Conservation (phyloP, 2,797 vertebrate genomes). For the Pipistrellus pygmaeus region DNA sequence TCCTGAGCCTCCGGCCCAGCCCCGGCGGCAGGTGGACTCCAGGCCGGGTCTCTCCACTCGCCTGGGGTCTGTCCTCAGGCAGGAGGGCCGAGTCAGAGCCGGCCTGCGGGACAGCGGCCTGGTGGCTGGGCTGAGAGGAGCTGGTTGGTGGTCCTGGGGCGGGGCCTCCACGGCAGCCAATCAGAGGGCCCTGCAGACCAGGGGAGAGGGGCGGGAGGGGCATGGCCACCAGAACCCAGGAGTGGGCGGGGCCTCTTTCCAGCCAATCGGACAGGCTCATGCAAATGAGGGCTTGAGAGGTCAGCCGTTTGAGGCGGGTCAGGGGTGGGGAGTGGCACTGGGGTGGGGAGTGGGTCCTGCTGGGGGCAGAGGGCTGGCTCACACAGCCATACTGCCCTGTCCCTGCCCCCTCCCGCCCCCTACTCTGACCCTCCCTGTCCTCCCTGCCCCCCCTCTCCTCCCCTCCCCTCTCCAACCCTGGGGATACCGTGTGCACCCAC, state of each 20-base stretch:
- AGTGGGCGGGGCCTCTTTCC: not conserved
- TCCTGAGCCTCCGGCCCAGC: too few relatives aligned
- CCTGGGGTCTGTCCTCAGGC: too few relatives aligned
- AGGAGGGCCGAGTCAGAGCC: too few relatives aligned
- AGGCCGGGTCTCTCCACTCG: not conserved
- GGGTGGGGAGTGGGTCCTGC: not conserved
- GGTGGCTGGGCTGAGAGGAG: too few relatives aligned
- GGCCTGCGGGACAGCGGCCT: not conserved
- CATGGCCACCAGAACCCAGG: not conserved
- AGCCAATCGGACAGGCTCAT: not conserved
- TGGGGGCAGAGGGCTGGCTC: not conserved
- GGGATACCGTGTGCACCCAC: too few relatives aligned
- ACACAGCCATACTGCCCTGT: rapidly evolving
- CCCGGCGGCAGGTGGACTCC: not conserved
- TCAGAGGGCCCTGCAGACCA: too few relatives aligned
- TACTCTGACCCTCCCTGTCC: too few relatives aligned
- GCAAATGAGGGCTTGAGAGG: not conserved
- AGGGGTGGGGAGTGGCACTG: rapidly evolving
- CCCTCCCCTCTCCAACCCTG: too few relatives aligned
- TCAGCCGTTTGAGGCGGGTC: not conserved
- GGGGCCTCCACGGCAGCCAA: too few relatives aligned
- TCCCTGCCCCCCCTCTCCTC: too few relatives aligned
- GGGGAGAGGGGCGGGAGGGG: too few relatives aligned
- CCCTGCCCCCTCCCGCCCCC: too few relatives aligned
- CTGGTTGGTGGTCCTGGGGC: not conserved